These are phyloP conservation scores for Penelope pileata DNA, from an alignment of 2,113 vertebrate species.

Conservation along the genomic window DNA sequence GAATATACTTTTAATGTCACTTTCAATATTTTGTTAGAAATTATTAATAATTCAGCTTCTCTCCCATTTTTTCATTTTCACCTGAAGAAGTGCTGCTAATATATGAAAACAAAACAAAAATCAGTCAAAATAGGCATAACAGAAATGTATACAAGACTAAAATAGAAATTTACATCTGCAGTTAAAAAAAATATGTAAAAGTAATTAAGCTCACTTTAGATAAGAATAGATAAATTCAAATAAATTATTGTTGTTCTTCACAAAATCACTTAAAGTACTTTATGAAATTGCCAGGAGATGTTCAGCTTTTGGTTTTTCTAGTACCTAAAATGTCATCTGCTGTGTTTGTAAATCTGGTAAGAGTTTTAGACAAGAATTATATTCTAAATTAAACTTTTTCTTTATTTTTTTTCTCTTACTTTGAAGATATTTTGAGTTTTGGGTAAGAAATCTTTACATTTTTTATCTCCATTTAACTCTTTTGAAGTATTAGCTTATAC, in stretches of 20 bases:
- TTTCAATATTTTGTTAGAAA: not conserved
- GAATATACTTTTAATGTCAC: not conserved
- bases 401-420: no score
- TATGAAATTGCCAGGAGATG: not conserved
- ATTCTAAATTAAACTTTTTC: not conserved
- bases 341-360: not conserved
- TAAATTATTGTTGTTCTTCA: not conserved
- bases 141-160: not conserved
- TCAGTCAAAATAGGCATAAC: rapidly evolving
- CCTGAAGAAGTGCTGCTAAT: not conserved
- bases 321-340: rapidly evolving
- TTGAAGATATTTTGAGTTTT: not conserved
- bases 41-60: not conserved
- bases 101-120: not conserved
- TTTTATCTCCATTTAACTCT: not conserved
- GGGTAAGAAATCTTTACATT: not conserved
- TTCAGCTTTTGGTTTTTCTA: not conserved
- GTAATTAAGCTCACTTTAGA: not conserved
- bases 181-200: not conserved
- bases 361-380: not conserved
- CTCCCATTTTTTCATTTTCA: rapidly evolving
- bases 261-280: not conserved
- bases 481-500: not conserved
- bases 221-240: not conserved
- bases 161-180: rapidly evolving